Evolutionary conservation across 2,113 vertebrate species (phyloP), one percentile per base, ranked within the genome.

Genomic region (Osmerus mordax): DNA sequence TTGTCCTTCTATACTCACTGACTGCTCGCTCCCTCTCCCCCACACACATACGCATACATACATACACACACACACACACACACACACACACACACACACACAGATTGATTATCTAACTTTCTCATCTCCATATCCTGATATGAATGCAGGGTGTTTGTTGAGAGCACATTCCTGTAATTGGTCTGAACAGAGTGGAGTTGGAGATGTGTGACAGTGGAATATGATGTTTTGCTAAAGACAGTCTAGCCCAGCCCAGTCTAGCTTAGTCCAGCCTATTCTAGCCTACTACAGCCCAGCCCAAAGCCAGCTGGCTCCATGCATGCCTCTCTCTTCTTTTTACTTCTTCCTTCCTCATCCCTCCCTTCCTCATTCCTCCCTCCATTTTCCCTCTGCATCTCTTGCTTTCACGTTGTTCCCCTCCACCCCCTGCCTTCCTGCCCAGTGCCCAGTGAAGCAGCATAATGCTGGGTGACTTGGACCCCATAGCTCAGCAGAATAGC

Each of bases 401-500:
- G 2, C 18, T 8, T 8, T 59, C 56, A 14, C 14, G 14, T 15
- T 29, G 25, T 13, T 18, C 28, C 18, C 23, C 6, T 59, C 13
- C 19, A 16, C 60, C 25, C 4, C 36, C 36, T 47, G 72, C 18
- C 28, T n/a, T 6, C 21, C n/a, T 19, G 18, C 54, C 9, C 53
- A 5, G 32, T 59, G 59, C 54, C 65, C 54, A 68, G 23, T 55
- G 66, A 80, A 60, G 19, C 76, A 21, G 71, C 65, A 67, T 89
- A 74, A 86, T 67, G 55, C 81, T 75, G 80, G 71, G 1, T 76
- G 73, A 59, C 52, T 32, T 11, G 77, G 77, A 12, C 70, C 84
- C 89, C 85, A 89, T 85, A 12, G 71, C 84, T 89, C 85, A 89
- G 86, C 86, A 81, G 61, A 83, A 84, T 36, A 36, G 28, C 65